These are phyloP conservation scores for Dunckerocampus dactyliophorus DNA, from an alignment of 2,113 vertebrate genomes.

Conservation along the genomic window DNA sequence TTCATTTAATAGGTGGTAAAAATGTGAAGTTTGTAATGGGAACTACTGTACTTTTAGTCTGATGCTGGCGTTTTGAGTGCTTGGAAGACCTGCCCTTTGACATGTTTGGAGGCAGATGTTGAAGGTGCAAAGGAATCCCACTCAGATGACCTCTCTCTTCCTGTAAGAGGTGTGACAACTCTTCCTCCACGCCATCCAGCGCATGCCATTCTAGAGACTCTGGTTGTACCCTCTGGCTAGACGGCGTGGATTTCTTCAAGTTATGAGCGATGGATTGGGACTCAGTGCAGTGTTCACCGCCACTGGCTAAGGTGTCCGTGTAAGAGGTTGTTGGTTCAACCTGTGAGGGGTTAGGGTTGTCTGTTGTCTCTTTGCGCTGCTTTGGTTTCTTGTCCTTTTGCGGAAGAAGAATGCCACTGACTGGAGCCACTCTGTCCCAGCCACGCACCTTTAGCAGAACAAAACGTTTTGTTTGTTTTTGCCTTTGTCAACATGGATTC, in stretches of 20 bases:
- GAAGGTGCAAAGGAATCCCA: slow-evolving; percentile 3
- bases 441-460: slow-evolving; percentile 70
- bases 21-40: slow-evolving; percentile 61
- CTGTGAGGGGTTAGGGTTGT: slow-evolving; percentile 55
- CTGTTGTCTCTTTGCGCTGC: slow-evolving; percentile 25
- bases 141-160: slow-evolving; percentile 3
- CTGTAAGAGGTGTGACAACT: slow-evolving; percentile 1
- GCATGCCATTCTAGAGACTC: slow-evolving; percentile 8
- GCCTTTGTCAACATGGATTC: background rate
- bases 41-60: slow-evolving; percentile 21
- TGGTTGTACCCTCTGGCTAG: slow-evolving; percentile 21
- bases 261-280: background rate
- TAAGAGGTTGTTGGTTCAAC: slow-evolving; percentile 23
- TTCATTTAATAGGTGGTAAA: slow-evolving; percentile 62
- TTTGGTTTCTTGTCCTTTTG: slow-evolving; percentile 60
- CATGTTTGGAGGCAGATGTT: slow-evolving; percentile 12
- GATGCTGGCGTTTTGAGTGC: slow-evolving; percentile 26
- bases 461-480: slow-evolving; percentile 4
- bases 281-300: slow-evolving; percentile 17
- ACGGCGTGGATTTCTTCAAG: slow-evolving; percentile 6
- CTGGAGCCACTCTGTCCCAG: slow-evolving; percentile 70
- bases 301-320: slow-evolving; percentile 17
- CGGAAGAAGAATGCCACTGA: slow-evolving; percentile 63
- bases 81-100: slow-evolving; percentile 24
- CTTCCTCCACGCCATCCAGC: slow-evolving; percentile 17